Evolutionary conservation across 92 coral and sea anemone species (phyloP), one percentile per base, ranked within the genome.

Genomic region (Porites rus): DNA sequence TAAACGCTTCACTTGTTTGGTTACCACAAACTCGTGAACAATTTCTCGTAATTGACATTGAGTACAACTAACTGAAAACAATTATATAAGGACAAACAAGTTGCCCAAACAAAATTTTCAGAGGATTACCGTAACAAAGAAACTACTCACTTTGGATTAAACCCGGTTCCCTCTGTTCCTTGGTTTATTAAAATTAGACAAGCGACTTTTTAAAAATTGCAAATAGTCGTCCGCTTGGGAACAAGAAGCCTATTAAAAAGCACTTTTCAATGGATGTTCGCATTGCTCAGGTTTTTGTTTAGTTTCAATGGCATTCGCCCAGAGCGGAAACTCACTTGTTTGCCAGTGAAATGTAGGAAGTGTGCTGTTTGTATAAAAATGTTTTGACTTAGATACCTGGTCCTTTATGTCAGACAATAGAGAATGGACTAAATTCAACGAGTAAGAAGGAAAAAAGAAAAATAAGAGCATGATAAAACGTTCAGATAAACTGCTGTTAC

Each of bases 21-120:
- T 62, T 20, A 62, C n/a, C n/a, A 16, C 46, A 67, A 67, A 31
- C 51, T 70, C 74, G 74, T 14, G 43, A 70, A 70, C 74, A 43
- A 13, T 25, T 14, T 31, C n/a, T 14, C 38, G 16, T 10, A 22
- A 25, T 11, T 24, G 73, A 25, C 12, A 69, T 56, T 54, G 16
- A 56, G 61, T 14, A 56, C 61, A 56, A 25, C 16, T 24, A 67
- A 10, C 10, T 12, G 11, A 67, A 24, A 24, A 67, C 13, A 21
- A 67, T 25, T 67, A 11, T 38, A 38, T 38, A 38, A 20, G 51
- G 74, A 6, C 14, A 70, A 38, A 70, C 9, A 28, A 69, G 11
- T 6, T 31, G 13, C 38, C 2, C 1, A n/a, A 28, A 31, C 31
- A 28, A 52, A 69, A 69, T 28, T 69, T 69, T 28, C 18, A 10